Conservation (phyloP, 2,888 invertebrate species). For the Metallyticus violacea region DNA sequence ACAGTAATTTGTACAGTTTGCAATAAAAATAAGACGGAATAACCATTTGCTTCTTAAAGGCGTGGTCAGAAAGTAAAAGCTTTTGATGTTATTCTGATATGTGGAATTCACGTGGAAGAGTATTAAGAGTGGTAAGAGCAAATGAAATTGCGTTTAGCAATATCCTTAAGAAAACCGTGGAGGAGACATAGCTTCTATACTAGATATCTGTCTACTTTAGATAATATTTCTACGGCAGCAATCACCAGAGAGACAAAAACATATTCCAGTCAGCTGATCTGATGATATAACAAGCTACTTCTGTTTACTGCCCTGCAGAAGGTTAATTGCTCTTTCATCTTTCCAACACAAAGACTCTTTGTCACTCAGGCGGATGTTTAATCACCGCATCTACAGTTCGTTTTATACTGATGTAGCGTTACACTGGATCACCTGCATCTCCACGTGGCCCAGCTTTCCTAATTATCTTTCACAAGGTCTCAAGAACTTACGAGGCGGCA, state of each 20-base stretch:
- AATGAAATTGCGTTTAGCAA: too few relatives aligned
- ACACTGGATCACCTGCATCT: background rate
- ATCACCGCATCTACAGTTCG: background rate
- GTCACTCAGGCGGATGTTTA: background rate
- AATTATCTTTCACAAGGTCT: background rate
- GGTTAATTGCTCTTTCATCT: background rate
- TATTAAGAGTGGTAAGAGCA: too few relatives aligned
- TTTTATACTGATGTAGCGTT: background rate
- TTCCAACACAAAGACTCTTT: background rate
- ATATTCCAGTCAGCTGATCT: background rate
- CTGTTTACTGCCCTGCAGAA: background rate
- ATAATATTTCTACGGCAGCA: too few relatives aligned
- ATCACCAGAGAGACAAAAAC: too few relatives aligned
- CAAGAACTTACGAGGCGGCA: background rate
- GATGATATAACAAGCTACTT: background rate
- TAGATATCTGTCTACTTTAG: too few relatives aligned
- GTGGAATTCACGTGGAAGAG: background rate
- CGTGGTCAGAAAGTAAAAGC: background rate
- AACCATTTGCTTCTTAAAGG: background rate
- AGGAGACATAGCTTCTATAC: too few relatives aligned
- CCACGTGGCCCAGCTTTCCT: background rate
- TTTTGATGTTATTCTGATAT: background rate
- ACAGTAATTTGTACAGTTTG: background rate
- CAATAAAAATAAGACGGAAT: background rate
- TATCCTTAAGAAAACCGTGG: too few relatives aligned